Conservation (phyloP, 2,113 vertebrate species). For the Notothenia coriiceps region DNA sequence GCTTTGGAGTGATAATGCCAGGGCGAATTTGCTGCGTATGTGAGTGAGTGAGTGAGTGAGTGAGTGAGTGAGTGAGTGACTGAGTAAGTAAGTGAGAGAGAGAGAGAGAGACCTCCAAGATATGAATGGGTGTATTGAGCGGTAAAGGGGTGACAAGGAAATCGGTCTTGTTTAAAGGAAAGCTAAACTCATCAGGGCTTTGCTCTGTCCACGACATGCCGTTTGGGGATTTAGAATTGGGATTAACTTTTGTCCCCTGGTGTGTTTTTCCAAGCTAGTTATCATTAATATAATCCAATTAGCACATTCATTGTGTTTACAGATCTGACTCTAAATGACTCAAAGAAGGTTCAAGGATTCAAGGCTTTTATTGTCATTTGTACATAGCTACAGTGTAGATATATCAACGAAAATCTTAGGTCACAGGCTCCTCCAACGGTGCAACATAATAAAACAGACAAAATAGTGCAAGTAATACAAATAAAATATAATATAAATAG, state of each 20-base stretch:
- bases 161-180: slow-evolving; percentile 30
- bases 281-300: slow-evolving; percentile 77
- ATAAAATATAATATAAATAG: too few relatives aligned
- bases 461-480: too few relatives aligned
- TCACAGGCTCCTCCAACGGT: too few relatives aligned
- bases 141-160: slow-evolving; percentile 16
- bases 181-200: slow-evolving; percentile 50
- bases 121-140: slow-evolving; percentile 28
- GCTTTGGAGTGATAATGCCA: slow-evolving; percentile 22
- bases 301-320: slow-evolving; percentile 55
- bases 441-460: too few relatives aligned
- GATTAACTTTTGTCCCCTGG: slow-evolving; percentile 69
- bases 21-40: slow-evolving; percentile 10
- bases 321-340: slow-evolving; percentile 51
- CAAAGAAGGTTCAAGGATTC: slow-evolving; percentile 37
- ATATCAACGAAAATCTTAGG: too few relatives aligned
- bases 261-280: slow-evolving; percentile 67
- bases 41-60: too few relatives aligned
- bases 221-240: slow-evolving; percentile 71
- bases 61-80: too few relatives aligned
- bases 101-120: background rate
- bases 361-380: too few relatives aligned
- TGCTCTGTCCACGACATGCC: slow-evolving; percentile 54
- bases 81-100: too few relatives aligned
- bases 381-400: too few relatives aligned